These are phyloP conservation scores for Leptocoma aspasia DNA, from an alignment of 2,113 vertebrate species.

Conservation along the genomic window DNA sequence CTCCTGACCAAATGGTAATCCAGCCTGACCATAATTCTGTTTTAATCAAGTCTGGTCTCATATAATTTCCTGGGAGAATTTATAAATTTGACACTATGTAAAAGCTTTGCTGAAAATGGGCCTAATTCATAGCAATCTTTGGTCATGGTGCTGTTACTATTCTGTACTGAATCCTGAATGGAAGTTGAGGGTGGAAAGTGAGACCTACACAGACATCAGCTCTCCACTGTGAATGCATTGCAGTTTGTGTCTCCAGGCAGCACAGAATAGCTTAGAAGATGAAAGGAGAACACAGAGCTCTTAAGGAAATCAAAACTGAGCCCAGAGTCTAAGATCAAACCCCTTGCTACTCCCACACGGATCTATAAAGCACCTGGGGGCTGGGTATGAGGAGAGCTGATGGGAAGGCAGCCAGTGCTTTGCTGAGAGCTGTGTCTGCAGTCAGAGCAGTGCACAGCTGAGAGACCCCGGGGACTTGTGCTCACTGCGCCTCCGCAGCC, in stretches of 20 bases:
- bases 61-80: background rate
- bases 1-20: background rate
- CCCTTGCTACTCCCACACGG: background rate
- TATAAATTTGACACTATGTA: background rate
- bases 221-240: background rate
- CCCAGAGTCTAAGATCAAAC: background rate
- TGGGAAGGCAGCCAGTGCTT: background rate
- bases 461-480: background rate
- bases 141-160: background rate
- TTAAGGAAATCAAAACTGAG: background rate
- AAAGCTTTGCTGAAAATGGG: background rate
- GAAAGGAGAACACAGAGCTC: background rate
- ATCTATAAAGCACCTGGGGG: background rate
- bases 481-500: background rate
- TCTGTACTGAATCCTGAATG: background rate
- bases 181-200: background rate
- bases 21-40: background rate
- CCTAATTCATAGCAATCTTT: background rate
- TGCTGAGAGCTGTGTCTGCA: background rate
- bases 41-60: background rate
- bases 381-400: background rate
- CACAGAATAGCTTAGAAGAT: background rate
- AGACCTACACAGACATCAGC: background rate
- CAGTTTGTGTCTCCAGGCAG: background rate
- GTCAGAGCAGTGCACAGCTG: background rate